Evolutionary conservation across 2,888 invertebrate species (phyloP).

Genomic region (Xestoiulus laeticollis): DNA sequence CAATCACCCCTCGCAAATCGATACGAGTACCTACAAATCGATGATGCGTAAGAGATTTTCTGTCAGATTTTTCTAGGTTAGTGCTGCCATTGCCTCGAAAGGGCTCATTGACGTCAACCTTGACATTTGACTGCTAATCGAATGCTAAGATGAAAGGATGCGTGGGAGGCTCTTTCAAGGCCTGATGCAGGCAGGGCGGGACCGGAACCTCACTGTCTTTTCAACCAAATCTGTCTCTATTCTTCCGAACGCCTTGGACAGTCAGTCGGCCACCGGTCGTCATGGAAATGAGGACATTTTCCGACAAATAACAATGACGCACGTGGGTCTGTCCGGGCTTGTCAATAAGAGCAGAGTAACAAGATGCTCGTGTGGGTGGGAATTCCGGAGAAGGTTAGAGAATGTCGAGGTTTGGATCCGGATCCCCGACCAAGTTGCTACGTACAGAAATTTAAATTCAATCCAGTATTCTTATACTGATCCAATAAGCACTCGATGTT

Average conservation of each 20-base stretch:
- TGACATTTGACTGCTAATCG: neutral
- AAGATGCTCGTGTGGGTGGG: neutral
- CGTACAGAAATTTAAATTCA: no score
- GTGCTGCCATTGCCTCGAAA: neutral
- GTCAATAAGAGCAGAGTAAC: neutral
- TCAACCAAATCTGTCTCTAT: neutral
- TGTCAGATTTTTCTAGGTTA: conserved; percentile 23
- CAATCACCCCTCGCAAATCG: neutral
- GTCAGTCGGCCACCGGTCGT: neutral
- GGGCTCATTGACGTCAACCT: neutral
- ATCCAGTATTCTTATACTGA: no score
- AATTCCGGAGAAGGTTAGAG: neutral
- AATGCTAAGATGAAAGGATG: neutral
- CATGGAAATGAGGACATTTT: neutral
- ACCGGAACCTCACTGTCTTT: neutral
- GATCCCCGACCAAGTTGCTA: no score
- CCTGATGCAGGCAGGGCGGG: neutral
- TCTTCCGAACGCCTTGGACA: no score
- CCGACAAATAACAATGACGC: neutral
- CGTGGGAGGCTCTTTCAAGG: neutral
- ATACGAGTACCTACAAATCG: neutral
- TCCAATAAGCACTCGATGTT: no score
- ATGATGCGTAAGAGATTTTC: neutral
- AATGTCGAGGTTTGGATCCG: no score
- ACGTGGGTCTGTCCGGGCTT: neutral